Evolutionary conservation across 1,140 invertebrate species (phyloP).

Genomic region (Drosophila nigromelanica): DNA sequence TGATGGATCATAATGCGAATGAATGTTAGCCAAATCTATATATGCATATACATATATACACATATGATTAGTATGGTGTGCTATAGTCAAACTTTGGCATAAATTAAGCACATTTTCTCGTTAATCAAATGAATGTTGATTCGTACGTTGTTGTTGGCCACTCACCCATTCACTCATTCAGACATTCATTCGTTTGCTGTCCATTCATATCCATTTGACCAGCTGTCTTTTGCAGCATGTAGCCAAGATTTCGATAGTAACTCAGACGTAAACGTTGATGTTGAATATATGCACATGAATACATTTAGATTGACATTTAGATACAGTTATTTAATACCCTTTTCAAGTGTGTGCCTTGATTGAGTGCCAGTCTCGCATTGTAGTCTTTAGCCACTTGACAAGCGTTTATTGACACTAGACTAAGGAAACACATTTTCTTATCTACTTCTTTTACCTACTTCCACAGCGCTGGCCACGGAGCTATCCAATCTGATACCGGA

Average conservation of each 20-base stretch:
- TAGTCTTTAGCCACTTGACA: slow-evolving; percentile 27
- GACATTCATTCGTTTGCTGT: not conserved
- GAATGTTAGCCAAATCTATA: slow-evolving; percentile 7
- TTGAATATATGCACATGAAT: slow-evolving; percentile 71
- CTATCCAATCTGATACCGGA: slow-evolving; percentile 76
- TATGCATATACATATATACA: slow-evolving; percentile 1
- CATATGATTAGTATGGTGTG: slow-evolving; percentile 6
- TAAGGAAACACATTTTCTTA: not conserved
- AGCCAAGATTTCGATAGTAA: slow-evolving; percentile 22
- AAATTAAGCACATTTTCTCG: slow-evolving; percentile 78
- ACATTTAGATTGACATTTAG: slow-evolving; percentile 78
- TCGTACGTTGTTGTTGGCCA: slow-evolving; percentile 25
- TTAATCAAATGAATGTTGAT: slow-evolving; percentile 78
- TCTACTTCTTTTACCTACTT: not conserved
- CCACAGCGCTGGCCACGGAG: slow-evolving; percentile 53
- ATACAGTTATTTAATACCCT: slow-evolving; percentile 71
- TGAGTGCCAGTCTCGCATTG: slow-evolving; percentile 18
- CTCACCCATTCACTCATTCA: slow-evolving; percentile 15
- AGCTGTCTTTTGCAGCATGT: slow-evolving; percentile 35
- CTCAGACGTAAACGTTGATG: slow-evolving; percentile 24
- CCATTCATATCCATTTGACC: slow-evolving; percentile 41
- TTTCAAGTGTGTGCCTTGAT: slow-evolving; percentile 39
- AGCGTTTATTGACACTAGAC: slow-evolving; percentile 35
- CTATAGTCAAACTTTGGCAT: slow-evolving; percentile 45
- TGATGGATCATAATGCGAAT: slow-evolving; percentile 70